Base-by-base conservation (phyloP, 2,888 invertebrate species). In the Empis stercorea region DNA sequence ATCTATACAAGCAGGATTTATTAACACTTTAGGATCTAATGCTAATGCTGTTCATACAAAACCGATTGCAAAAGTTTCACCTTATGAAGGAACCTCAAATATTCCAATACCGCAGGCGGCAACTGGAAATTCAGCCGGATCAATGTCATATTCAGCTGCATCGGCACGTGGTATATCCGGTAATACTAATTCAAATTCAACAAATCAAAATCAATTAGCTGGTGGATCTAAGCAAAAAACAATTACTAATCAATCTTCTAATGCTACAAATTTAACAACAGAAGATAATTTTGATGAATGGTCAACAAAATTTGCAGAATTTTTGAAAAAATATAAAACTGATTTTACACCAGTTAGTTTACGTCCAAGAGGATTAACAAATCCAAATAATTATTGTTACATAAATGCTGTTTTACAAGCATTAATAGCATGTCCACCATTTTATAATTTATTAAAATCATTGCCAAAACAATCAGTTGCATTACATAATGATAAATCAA, bases 361-460 rank as follows among this genome's bases (percentile, higher is more conserved):
- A 39, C 77, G 86, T 59, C 94, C 95, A 0, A 79, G 95, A 44
- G 96, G 96, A 1, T 76, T 96, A 43, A 86, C 86, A 46, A 96
- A 96, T 69, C 82, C 86, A 54, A 89, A 89, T 53, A 96, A 95
- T 71, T 95, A 92, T 71, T 96, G 96, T 72, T 96, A 95, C 63
- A 89, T 95, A 52, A 96, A 96, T 70, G 87, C 95, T 16, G 93
- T 92, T 53, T 72, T 96, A 34, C 94, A 96, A 71, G 94, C 95
- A 0, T 71, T 96, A 55, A 75, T 95, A 30, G 93, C 92, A 13
- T 96, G 96, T 64, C 91, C 95, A 15, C 94, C 95, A 0, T 87
- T 96, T 71, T 94, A 91, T 68, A 93, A 95, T 71, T 75, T 96
- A 62, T 73, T 95, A 57, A 81, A 80, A 58, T 79, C 84, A 34